phyloP scores from a whole-genome alignment of 2,113 vertebrate genomes.

The Copsychus sechellarum region DNA sequence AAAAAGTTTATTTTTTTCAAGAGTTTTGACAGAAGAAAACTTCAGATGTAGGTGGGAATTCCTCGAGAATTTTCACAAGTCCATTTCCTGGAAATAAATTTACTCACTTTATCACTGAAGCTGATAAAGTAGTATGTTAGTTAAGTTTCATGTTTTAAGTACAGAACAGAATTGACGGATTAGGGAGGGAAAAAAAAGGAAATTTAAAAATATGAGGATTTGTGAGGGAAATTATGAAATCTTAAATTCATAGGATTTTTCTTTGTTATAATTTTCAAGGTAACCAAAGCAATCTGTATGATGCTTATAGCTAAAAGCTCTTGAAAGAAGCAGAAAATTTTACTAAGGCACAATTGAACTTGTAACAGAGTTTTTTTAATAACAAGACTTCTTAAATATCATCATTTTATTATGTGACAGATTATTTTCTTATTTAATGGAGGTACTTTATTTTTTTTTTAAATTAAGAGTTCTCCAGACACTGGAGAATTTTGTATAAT shows the following conservation, averaged over 20 bases:
- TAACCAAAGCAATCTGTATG: neutral
- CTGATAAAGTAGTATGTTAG: neutral
- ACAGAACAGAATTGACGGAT: neutral
- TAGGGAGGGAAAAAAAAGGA: neutral
- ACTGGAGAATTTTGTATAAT: neutral
- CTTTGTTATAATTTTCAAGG: neutral
- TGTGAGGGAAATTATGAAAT: neutral
- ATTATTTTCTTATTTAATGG: neutral
- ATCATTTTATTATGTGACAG: neutral
- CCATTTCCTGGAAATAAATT: neutral
- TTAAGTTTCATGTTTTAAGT: neutral
- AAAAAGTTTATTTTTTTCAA: neutral
- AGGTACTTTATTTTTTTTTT: neutral
- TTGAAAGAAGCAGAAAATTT: neutral
- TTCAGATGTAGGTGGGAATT: neutral
- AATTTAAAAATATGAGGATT: neutral
- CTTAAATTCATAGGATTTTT: neutral
- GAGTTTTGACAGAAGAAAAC: neutral
- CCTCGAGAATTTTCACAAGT: neutral
- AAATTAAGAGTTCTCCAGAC: neutral
- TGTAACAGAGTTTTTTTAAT: neutral
- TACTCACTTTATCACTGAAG: neutral
- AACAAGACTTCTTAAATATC: neutral
- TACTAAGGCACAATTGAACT: neutral
- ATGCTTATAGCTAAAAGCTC: neutral